These are phyloP conservation scores for Ara ararauna DNA, from an alignment of 2,797 vertebrate species.

Conservation along the genomic window DNA sequence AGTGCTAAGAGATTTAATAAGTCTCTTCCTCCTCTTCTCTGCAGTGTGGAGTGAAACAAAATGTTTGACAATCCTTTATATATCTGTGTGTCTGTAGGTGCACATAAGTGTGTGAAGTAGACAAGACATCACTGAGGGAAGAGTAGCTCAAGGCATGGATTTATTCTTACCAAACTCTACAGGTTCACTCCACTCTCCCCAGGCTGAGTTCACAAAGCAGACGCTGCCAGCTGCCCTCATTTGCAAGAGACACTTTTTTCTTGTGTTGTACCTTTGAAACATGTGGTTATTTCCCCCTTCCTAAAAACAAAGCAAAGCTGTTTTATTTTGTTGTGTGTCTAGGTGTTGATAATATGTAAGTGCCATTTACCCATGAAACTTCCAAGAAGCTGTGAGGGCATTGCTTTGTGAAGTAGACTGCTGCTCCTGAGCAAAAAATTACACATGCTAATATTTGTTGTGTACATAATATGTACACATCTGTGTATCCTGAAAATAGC, in stretches of 20 bases:
- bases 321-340: neutral
- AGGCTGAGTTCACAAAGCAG: neutral
- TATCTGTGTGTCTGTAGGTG: accelerated
- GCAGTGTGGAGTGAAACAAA: neutral
- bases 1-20: neutral
- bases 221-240: conserved; percentile 29
- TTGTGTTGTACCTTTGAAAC: neutral
- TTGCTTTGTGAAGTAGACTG: neutral
- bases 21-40: neutral
- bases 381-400: neutral
- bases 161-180: conserved; percentile 41
- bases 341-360: neutral
- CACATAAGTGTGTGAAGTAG: neutral
- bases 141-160: neutral
- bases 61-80: neutral
- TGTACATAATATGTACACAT: accelerated
- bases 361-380: neutral
- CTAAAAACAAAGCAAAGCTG: neutral
- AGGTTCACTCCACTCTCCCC: conserved; percentile 55
- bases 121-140: accelerated
- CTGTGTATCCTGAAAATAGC: neutral
- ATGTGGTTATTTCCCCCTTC: neutral
- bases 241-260: conserved; percentile 19
- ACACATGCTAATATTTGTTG: neutral
- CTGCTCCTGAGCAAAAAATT: neutral